These are phyloP conservation scores for Gallinago paraguaiae DNA, from an alignment of 2,113 vertebrate species.

Conservation along the genomic window DNA sequence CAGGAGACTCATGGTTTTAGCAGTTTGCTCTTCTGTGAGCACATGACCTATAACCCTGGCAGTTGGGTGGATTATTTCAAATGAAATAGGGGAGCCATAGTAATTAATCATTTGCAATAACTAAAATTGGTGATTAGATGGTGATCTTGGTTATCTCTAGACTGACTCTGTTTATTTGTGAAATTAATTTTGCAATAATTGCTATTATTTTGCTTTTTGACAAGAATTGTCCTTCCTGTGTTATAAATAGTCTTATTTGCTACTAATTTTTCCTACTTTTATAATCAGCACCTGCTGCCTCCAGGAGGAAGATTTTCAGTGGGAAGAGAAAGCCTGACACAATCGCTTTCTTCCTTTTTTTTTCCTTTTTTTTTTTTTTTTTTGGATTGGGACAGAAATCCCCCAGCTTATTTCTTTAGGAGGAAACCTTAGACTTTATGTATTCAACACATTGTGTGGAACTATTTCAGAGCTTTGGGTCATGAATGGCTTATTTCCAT, in stretches of 20 bases:
- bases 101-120: background rate
- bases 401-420: background rate
- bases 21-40: background rate
- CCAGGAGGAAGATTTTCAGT: background rate
- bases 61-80: background rate
- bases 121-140: background rate
- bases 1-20: background rate
- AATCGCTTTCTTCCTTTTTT: background rate
- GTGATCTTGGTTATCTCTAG: background rate
- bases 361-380: background rate
- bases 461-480: slow-evolving; percentile 29
- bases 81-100: background rate
- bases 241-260: background rate
- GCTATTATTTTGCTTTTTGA: background rate
- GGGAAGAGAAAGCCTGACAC: background rate
- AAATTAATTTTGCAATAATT: background rate
- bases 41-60: background rate
- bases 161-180: background rate
- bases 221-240: background rate
- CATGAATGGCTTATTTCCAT: slow-evolving; percentile 50
- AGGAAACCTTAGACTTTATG: slow-evolving; percentile 7
- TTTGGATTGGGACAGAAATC: background rate
- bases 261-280: background rate
- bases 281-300: background rate
- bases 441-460: slow-evolving; percentile 27